Conservation (phyloP, 2,113 vertebrate genomes). For the Chaetodon trifascialis region DNA sequence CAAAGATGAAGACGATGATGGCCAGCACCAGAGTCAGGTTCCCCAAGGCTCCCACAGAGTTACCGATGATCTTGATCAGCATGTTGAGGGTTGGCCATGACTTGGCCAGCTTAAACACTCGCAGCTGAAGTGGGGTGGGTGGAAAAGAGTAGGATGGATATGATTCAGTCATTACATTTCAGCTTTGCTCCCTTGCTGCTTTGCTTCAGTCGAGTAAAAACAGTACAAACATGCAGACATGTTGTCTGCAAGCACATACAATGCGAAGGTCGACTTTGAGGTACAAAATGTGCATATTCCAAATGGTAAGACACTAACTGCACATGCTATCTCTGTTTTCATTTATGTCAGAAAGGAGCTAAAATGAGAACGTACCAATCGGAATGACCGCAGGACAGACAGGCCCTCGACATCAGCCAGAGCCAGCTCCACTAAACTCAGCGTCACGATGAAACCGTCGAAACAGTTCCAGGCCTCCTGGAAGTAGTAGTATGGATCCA, state of each 20-base stretch:
- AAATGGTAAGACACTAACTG: neutral
- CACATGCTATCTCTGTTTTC: neutral
- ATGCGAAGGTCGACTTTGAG: neutral
- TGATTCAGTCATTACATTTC: conserved; percentile 24
- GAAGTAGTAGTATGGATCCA: conserved; percentile 99
- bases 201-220: neutral
- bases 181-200: conserved; percentile 13
- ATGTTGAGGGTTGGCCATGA: conserved; percentile 99
- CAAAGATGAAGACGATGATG: conserved; percentile 99
- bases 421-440: conserved; percentile 96
- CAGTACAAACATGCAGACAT: neutral
- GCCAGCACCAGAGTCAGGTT: conserved; percentile 98
- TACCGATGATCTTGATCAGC: conserved; percentile 99
- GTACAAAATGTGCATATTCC: neutral
- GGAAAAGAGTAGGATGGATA: conserved; percentile 31
- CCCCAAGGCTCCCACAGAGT: conserved; percentile 97
- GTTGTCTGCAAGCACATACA: neutral
- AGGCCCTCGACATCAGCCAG: conserved; percentile 96
- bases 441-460: conserved; percentile 97
- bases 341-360: neutral
- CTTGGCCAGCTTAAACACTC: conserved; percentile 98
- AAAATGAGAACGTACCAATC: conserved; percentile 88
- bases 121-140: conserved; percentile 83
- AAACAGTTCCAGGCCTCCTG: conserved; percentile 99
- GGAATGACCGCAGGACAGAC: conserved; percentile 97